phyloP scores from a whole-genome alignment of 2,797 vertebrate genomes.

The Staurois parvus region DNA sequence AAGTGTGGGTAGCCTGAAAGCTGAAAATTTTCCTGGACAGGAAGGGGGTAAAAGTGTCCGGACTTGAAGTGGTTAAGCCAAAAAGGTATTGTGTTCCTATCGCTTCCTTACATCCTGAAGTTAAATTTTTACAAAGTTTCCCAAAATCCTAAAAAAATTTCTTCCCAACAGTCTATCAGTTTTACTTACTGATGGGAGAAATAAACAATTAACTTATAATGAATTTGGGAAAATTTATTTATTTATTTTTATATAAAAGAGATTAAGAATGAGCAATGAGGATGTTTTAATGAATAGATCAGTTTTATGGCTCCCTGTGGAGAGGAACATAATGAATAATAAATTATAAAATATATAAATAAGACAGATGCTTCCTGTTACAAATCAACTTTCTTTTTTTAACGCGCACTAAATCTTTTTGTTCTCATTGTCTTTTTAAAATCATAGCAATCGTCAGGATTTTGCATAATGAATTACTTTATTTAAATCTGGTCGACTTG shows the following conservation, averaged over 20 bases:
- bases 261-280: conserved; percentile 22
- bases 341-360: conserved; percentile 47
- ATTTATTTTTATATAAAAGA: background rate
- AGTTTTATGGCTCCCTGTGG: conserved; percentile 6
- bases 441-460: conserved; percentile 19
- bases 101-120: too few relatives aligned
- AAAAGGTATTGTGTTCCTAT: too few relatives aligned
- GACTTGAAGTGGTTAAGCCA: too few relatives aligned
- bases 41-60: too few relatives aligned
- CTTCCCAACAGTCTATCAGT: background rate
- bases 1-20: too few relatives aligned
- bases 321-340: conserved; percentile 33
- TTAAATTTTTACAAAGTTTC: too few relatives aligned
- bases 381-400: conserved; percentile 33
- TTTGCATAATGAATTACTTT: conserved; percentile 18
- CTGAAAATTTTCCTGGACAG: too few relatives aligned
- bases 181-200: conserved; percentile 22
- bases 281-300: conserved; percentile 38
- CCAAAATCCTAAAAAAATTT: background rate
- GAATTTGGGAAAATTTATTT: background rate
- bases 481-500: conserved; percentile 9
- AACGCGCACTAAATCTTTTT: conserved; percentile 35
- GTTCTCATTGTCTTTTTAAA: conserved; percentile 39
- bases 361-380: conserved; percentile 38
- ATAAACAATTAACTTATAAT: conserved; percentile 23